phyloP scores from a whole-genome alignment of 2,797 vertebrate genomes.

The Xyrichtys novacula region DNA sequence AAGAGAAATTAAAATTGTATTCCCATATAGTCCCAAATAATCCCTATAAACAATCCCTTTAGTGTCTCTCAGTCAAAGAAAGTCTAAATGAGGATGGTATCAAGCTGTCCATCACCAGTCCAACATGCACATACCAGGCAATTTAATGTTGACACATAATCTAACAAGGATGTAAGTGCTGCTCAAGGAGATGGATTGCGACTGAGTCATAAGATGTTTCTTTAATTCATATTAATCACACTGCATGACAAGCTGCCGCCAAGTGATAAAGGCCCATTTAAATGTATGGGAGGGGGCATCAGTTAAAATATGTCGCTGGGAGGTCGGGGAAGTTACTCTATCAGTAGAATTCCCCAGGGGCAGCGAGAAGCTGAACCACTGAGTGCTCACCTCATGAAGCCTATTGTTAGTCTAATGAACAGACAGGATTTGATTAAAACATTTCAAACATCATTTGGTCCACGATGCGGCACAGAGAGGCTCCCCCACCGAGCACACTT shows the following conservation, averaged over 20 bases:
- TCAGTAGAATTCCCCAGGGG: slow-evolving; percentile 79
- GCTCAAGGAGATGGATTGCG: slow-evolving; percentile 46
- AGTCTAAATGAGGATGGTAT: slow-evolving; percentile 38
- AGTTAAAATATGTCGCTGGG: slow-evolving; percentile 63
- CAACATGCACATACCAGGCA: slow-evolving; percentile 26
- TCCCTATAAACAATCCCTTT: slow-evolving; percentile 44
- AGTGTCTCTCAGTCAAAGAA: slow-evolving; percentile 31
- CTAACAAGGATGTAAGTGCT: slow-evolving; percentile 34
- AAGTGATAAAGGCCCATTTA: slow-evolving; percentile 83
- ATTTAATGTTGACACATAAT: slow-evolving; percentile 46
- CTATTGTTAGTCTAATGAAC: slow-evolving; percentile 88
- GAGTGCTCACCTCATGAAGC: slow-evolving; percentile 72
- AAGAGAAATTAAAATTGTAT: slow-evolving; percentile 17
- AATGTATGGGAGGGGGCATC: slow-evolving; percentile 78
- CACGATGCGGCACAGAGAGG: slow-evolving; percentile 70
- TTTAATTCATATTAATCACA: slow-evolving; percentile 56
- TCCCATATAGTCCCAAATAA: slow-evolving; percentile 26
- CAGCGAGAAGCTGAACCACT: slow-evolving; percentile 72
- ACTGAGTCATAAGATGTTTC: slow-evolving; percentile 28
- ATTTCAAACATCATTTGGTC: slow-evolving; percentile 87
- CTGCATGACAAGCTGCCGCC: slow-evolving; percentile 50
- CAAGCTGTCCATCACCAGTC: slow-evolving; percentile 42
- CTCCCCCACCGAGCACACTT: slow-evolving; percentile 75
- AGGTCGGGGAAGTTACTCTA: slow-evolving; percentile 74
- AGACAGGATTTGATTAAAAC: slow-evolving; percentile 87